These are phyloP conservation scores for Irena cyanogastra DNA, from an alignment of 2,113 vertebrate species.

Conservation along the genomic window DNA sequence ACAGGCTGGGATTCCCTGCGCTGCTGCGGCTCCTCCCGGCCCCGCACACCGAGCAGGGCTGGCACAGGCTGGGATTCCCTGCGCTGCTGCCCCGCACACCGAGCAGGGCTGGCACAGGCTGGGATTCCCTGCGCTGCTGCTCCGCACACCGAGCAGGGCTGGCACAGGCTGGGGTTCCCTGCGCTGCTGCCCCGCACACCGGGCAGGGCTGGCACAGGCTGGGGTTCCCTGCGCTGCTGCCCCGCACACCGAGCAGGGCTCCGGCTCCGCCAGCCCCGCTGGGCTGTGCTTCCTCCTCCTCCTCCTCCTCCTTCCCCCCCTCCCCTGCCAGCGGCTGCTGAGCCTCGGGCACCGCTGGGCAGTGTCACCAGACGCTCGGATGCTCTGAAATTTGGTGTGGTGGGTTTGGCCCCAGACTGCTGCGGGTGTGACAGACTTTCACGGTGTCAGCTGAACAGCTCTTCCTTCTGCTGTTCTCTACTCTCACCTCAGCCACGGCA, in stretches of 20 bases:
- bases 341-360: accelerated
- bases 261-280: accelerated
- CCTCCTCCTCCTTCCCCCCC: background rate
- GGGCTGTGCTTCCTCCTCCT: background rate
- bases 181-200: too few relatives aligned
- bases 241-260: background rate
- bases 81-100: too few relatives aligned
- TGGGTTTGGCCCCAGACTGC: background rate
- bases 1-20: accelerated
- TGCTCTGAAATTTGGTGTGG: background rate
- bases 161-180: too few relatives aligned
- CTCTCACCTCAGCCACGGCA: background rate
- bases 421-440: background rate
- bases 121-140: too few relatives aligned
- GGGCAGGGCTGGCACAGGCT: too few relatives aligned
- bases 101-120: too few relatives aligned
- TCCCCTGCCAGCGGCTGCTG: background rate
- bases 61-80: too few relatives aligned
- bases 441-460: background rate
- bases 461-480: background rate
- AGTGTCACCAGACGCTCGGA: accelerated
- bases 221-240: too few relatives aligned
- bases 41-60: background rate
- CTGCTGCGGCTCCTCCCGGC: too few relatives aligned
- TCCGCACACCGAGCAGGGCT: background rate